Evolutionary conservation across 2,797 vertebrate species (phyloP).

Genomic region (Myripristis jacobus): DNA sequence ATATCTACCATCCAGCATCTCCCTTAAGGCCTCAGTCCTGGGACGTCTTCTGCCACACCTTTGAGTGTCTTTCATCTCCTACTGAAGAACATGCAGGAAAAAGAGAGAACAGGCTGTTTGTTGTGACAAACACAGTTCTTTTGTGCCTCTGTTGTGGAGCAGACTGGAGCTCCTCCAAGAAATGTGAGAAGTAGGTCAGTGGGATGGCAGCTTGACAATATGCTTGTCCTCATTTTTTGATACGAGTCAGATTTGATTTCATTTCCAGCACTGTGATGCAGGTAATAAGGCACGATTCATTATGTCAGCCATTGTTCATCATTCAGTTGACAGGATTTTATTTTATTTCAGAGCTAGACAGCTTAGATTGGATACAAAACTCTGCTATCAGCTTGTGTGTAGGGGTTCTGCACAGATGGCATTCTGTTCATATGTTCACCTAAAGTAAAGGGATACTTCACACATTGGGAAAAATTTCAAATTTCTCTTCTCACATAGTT

Average conservation of each 20-base stretch:
- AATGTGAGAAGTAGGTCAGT: constrained; percentile 2
- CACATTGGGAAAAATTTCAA: too few species aligned
- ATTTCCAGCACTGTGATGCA: neutral
- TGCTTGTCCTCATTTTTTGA: neutral
- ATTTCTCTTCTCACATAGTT: too few species aligned
- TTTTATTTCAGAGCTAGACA: too few species aligned
- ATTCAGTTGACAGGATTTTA: too few species aligned
- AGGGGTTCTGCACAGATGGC: too few species aligned
- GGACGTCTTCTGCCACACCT: neutral
- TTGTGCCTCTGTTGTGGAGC: neutral
- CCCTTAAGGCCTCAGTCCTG: neutral
- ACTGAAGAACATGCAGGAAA: neutral
- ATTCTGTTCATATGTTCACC: too few species aligned
- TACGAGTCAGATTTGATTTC: neutral
- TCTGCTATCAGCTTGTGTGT: too few species aligned
- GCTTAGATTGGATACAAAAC: too few species aligned
- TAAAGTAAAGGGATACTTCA: too few species aligned
- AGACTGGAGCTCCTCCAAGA: constrained; percentile 5
- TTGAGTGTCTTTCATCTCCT: neutral
- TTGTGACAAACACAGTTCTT: neutral
- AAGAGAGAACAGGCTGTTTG: neutral
- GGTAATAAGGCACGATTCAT: neutral
- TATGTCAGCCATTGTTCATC: neutral
- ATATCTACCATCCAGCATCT: neutral
- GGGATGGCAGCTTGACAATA: neutral